Evolutionary conservation across 2,888 invertebrate genomes (phyloP), one percentile per base, ranked within the genome.

Genomic region (Nomada fabriciana): DNA sequence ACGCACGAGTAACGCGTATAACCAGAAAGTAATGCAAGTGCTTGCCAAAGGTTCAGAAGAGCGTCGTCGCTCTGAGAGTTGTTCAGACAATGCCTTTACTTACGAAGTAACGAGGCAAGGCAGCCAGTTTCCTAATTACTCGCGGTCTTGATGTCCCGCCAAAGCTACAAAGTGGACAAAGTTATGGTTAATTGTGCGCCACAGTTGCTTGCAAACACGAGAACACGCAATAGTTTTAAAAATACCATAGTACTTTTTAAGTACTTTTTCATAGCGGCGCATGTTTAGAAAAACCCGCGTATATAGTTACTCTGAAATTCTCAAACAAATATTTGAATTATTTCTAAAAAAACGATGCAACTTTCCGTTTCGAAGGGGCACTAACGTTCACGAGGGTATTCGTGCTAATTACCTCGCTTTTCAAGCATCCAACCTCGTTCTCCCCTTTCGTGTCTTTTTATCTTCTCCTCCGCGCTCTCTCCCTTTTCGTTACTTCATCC

Each of bases 321-420:
- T 36, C 36, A 7, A 36, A 36, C 36, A 36, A 36, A 36, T 36
- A 36, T 36, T 36, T 36, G 0, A 36, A 36, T 36, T 36, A 36
- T 7, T 36, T 36, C 36, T 36, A 36, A 36, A 36, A 25, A 36
- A 25, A 18, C 23, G 52, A 59, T 47, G 69, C 55, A 74, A 81
- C 76, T 82, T 75, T 84, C 73, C 79, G 60, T 84, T 82, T 84
- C 65, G 69, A 23, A 68, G 72, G 63, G 67, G 70, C 29, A 71
- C 64, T 55, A 75, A 84, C 75, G 67, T 73, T 84, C 85, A 83
- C 82, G 69, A 50, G 70, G 64, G 78, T 57, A 84, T 83, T 83
- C 83, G 80, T 82, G 81, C 86, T 88, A 88, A 88, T 88, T 88
- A 88, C 81, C 72, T 76, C 64, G 78, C 80, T 80, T 84, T 80